These are phyloP conservation scores for Olivierus martensii DNA, from an alignment of 1,140 invertebrate genomes.

Conservation along the genomic window DNA sequence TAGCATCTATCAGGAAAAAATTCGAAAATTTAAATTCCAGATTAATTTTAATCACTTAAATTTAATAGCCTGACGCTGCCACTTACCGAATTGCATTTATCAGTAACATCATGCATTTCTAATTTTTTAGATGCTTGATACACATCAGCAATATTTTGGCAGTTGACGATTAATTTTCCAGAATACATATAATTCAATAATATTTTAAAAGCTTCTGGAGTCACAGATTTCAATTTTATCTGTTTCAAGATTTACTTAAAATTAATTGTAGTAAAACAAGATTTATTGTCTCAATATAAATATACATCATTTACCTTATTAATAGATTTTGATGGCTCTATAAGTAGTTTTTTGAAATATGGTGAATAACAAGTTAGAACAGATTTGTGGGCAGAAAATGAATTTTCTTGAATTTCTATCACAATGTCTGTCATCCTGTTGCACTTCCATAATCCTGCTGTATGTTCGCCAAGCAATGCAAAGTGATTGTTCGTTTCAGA, in stretches of 20 bases:
- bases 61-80: no score
- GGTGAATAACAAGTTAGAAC: slow-evolving; percentile 14
- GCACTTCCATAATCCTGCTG: slow-evolving; percentile 4
- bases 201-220: neutral
- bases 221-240: no score
- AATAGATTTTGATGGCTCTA: neutral
- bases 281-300: no score
- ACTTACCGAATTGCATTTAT: neutral
- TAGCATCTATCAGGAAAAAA: no score
- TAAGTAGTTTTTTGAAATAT: slow-evolving; percentile 4
- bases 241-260: no score
- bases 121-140: neutral
- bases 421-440: slow-evolving; percentile 11
- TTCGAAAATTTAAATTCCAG: no score
- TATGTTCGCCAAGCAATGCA: slow-evolving; percentile 4
- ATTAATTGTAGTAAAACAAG: no score
- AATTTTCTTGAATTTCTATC: slow-evolving; percentile 5
- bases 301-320: no score
- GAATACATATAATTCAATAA: neutral
- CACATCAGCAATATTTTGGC: neutral
- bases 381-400: slow-evolving; percentile 11
- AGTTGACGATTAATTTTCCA: neutral
- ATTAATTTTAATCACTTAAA: no score
- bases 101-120: neutral
- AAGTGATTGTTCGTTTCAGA: neutral